Evolutionary conservation across 23 tunicate species (phyloP), one percentile per base, ranked within the genome.

Genomic region (Corella eumyota): DNA sequence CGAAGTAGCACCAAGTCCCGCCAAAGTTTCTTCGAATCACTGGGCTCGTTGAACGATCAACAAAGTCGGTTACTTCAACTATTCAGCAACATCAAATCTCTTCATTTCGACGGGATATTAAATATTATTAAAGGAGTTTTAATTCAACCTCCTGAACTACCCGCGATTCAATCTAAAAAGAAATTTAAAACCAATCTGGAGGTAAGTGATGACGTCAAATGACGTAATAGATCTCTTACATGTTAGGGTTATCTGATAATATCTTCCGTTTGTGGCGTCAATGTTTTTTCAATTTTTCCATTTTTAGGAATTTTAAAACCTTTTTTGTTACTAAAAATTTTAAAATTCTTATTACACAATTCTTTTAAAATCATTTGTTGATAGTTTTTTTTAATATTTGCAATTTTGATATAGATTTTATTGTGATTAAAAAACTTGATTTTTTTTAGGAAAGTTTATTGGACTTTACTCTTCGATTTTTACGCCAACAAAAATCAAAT

Each of bases 91-190:
- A 56, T 62, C 29, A 62, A 69, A 19, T 53, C 88, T 15, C 55
- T 79, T 32, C 68, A 51, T 0, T 79, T 77, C 35, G 78, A 79
- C 74, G 77, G 63, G 53, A 54, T 73, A 26, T 4, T 79, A 36
- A 45, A 15, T 7, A 36, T 79, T 22, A 67, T 79, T 37, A 79
- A 79, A 45, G 40, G 62, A 25, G 88, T 79, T 52, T 46, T 79
- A 53, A 7, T 38, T 11, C 71, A 70, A 47, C 88, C 88, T n/a
- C 83, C 83, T 31, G 70, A 47, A 4, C 36, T 28, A 15, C 83
- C 83, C 36, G 27, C 69, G 9, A n/a, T 36, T 9, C 15, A 11
- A 23, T 23, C 60, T 3, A 36, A 31, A 50, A 61, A 32, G 23
- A 72, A 61, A 34, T 22, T 50, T 38, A 61, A 72, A 61, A 72